Evolutionary conservation across 2,113 vertebrate genomes (phyloP), one percentile per base, ranked within the genome.

Genomic region (Poeciliopsis retropinna): DNA sequence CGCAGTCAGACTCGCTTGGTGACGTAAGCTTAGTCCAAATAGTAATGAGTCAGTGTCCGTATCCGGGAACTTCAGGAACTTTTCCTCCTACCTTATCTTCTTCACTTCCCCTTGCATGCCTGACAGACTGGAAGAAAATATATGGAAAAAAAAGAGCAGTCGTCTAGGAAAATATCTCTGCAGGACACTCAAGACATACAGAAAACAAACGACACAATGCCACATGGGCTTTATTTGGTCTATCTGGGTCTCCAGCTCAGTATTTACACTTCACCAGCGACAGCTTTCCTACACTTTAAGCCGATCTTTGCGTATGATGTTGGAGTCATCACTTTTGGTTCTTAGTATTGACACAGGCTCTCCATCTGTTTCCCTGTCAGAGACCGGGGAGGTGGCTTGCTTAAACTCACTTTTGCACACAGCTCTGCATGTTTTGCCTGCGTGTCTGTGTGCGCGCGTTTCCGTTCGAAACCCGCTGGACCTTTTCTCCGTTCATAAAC

Each of bases 11-110:
- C 64, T 37, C 68, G 78, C 80, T 83, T 80, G 81, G 85, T 79
- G 76, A 87, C 81, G 72, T 67, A 74, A 86, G 82, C 32, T 15
- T 73, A 72, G 68, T 68, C 80, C 79, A 87, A 81, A 87, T 67
- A 87, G 80, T 84, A 88, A 92, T 89, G 86, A 90, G 73, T 83
- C 83, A 78, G 80, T 74, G 85, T 85, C 86, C 41, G 70, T 63
- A 79, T 91, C 85, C 85, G 75, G 75, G 81, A 85, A 85, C 83
- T 84, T 72, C 76, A 29, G 80, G 76, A 90, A 80, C 82, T 70
- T 78, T 76, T 85, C 57, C 83, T 89, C 85, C 88, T 76, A 84
- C 82, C 71, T 78, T 74, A 64, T 82, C 80, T 85, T 78, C 88
- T 80, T 86, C 79, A 80, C 83, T 89, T 89, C 83, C 80, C 66